Evolutionary conservation across 2,113 vertebrate species (phyloP), one percentile per base, ranked within the genome.

Genomic region (Colistium nudipinnis): DNA sequence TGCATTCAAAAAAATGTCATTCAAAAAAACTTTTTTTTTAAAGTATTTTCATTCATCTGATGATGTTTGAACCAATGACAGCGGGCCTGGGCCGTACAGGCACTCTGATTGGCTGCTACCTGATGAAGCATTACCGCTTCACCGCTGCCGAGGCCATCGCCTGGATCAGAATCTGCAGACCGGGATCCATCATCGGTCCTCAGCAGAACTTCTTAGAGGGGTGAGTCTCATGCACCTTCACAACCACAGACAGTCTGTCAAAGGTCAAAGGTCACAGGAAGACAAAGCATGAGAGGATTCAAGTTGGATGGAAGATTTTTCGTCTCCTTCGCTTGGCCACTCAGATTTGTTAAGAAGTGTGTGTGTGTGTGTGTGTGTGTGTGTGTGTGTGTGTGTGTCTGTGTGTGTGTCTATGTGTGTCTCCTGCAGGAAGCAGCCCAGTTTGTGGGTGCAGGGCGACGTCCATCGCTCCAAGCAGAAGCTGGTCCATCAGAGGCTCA

Each of bases 91-190:
- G 96, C 36, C 93, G 95, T 75, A 98, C 96, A 2, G 96, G 96
- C 16, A 97, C 96, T 0, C 74, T 98, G 65, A 97, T 98, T 53
- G 95, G 94, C 76, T 97, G 96, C 87, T 98, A 97, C 57, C 91
- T 97, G 74, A 98, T 98, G 95, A 98, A 98, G 61, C 96, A 98
- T 82, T 95, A 94, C 87, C 89, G 90, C 61, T 96, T 98, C 87
- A 95, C 95, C 6, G 96, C 96, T 0, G 93, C 94, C 0, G 96
- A 98, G 86, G 93, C 94, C 72, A 95, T 98, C 25, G 95, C 93
- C 65, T 98, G 96, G 96, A 94, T 94, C 83, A 90, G 96, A 84
- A 76, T 97, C 71, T 98, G 96, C 82, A 91, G 96, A 41, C 96
- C 96, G 0, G 96, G 96, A 39, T 98, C 96, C 39, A 90, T 98